These are phyloP conservation scores for Tolypeutes matacus DNA, from an alignment of 2,797 vertebrate species.

Conservation along the genomic window DNA sequence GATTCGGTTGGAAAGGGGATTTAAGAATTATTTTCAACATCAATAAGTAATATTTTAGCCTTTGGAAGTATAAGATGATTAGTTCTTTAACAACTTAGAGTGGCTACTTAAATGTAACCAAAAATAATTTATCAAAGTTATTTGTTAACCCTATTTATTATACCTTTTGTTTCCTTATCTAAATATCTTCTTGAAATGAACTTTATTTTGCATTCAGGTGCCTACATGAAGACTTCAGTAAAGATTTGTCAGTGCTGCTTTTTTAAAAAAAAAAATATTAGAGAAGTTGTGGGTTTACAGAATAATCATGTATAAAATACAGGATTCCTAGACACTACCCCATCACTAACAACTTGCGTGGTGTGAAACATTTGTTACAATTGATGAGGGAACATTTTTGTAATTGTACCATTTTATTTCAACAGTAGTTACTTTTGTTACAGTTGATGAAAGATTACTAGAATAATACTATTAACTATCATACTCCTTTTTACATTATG, in stretches of 20 bases:
- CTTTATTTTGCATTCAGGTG: conserved; percentile 36
- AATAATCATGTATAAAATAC: too few relatives aligned
- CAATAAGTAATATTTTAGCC: conserved; percentile 8
- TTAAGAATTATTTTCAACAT: conserved; percentile 43
- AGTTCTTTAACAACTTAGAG: background rate
- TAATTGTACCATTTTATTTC: too few relatives aligned
- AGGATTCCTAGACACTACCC: too few relatives aligned
- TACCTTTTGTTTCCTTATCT: background rate
- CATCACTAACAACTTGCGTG: too few relatives aligned
- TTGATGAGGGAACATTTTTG: too few relatives aligned
- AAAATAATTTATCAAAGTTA: conserved; percentile 2
- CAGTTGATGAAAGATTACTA: too few relatives aligned
- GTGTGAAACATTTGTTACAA: too few relatives aligned
- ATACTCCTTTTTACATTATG: too few relatives aligned
- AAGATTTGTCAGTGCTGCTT: conserved; percentile 35
- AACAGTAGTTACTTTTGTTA: too few relatives aligned
- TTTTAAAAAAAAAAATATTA: background rate
- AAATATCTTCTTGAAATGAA: conserved; percentile 22
- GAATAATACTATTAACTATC: too few relatives aligned
- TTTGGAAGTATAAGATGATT: background rate
- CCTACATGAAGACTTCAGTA: background rate
- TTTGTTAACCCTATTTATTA: background rate
- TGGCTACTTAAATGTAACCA: background rate
- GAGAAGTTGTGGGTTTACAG: too few relatives aligned
- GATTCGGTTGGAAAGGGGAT: background rate